Evolutionary conservation across 1,140 invertebrate species (phyloP).

Genomic region (Drosophila willistoni): DNA sequence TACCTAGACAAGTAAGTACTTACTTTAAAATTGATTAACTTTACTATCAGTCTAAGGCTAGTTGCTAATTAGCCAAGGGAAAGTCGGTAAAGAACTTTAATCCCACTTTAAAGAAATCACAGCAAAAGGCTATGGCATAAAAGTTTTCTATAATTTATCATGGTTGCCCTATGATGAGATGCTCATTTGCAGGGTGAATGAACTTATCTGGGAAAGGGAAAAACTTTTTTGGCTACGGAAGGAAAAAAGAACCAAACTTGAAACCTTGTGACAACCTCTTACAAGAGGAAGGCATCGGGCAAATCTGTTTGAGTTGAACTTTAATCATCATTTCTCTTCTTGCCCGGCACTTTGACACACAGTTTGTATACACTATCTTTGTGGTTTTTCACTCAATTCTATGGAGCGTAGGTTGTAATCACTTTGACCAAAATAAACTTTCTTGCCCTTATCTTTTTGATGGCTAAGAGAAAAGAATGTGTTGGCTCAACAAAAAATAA

Average conservation of each 20-base stretch:
- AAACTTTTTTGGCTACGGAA: conserved; percentile 4
- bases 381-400: conserved; percentile 2
- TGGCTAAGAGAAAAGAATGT: neutral
- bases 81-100: neutral
- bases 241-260: neutral
- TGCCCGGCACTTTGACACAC: neutral
- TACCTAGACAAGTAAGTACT: conserved; percentile 43
- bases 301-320: conserved; percentile 15
- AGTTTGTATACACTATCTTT: conserved; percentile 6
- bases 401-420: neutral
- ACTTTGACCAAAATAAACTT: conserved; percentile 7
- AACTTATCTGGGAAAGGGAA: neutral
- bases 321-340: conserved; percentile 14
- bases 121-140: conserved; percentile 1
- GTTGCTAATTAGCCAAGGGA: conserved; percentile 41
- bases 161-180: neutral
- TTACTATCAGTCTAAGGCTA: conserved; percentile 23
- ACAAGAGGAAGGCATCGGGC: neutral
- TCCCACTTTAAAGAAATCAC: conserved; percentile 11
- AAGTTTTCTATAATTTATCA: conserved; percentile 11
- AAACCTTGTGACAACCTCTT: conserved; percentile 5
- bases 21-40: conserved; percentile 46
- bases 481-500: conserved; percentile 36
- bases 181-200: conserved; percentile 11
- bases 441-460: conserved; percentile 14